A percentile compares a stretch with the other conserved stretches of the same genome.
Conservation (phyloP, 1,140 invertebrate species). For the Brachionus calyciflorus region DNA sequence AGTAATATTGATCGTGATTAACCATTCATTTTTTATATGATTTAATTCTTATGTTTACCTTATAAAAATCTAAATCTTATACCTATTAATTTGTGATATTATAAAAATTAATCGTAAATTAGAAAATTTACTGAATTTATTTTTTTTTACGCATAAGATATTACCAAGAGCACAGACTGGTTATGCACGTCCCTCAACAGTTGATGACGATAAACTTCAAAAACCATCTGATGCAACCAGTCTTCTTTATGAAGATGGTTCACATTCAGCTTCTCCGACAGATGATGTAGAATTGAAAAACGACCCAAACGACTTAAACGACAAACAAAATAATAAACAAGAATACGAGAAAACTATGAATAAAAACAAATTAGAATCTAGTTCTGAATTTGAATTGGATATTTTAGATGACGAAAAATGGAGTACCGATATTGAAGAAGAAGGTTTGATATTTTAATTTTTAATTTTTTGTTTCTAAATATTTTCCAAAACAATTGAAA, state of each 20-base stretch:
- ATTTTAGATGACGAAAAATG: conserved; percentile 38
- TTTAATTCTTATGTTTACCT: too few relatives aligned
- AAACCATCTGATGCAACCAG: neutral
- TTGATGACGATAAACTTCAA: conserved; percentile 1
- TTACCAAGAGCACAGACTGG: neutral
- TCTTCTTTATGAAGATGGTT: too few relatives aligned
- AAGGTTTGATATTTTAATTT: neutral
- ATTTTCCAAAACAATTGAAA: neutral
- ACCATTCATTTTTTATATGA: too few relatives aligned
- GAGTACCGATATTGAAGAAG: conserved; percentile 41
- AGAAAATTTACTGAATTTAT: too few relatives aligned
- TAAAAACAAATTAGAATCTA: neutral
- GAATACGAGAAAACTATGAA: neutral
- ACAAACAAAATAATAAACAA: neutral
- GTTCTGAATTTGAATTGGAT: conserved; percentile 26
- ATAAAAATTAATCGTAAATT: too few relatives aligned
- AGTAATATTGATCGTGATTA: too few relatives aligned
- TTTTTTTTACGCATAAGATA: neutral
- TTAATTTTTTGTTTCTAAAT: neutral
- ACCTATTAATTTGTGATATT: too few relatives aligned
- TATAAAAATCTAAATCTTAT: too few relatives aligned
- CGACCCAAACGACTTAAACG: neutral
- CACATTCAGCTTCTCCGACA: too few relatives aligned
- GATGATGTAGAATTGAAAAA: neutral
- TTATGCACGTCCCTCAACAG: neutral